Base-by-base conservation (phyloP, 1,140 invertebrate species). In the Euura lappo region DNA sequence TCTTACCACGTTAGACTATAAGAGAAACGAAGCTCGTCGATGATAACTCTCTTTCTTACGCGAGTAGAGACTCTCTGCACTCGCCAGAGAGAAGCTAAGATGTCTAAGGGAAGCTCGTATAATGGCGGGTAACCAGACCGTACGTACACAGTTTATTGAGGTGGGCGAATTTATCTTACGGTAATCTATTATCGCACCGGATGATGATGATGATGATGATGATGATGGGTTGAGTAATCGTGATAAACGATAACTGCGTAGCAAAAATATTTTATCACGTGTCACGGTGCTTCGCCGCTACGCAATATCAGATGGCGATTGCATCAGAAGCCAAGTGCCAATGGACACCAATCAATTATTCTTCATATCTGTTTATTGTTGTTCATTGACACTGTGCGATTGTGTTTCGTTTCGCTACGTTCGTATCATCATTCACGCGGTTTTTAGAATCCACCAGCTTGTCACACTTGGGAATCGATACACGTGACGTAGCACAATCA, bases 331-430 rank as follows among this genome's bases (percentile, higher is more conserved):
- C 51, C 51, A 60, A 60, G 51, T 60, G 51, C 51, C 51, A 60
- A 60, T 60, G 51, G 51, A 60, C 51, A 60, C 51, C 51, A 60
- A 60, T 60, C 51, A 60, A 60, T 60, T 60, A 60, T 60, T 60
- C 51, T 60, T 60, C 51, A 60, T 60, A 60, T 60, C 51, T 60
- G 51, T 60, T 60, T 60, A 60, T 60, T 60, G 51, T 60, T 60
- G 51, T 60, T 60, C 51, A 60, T 60, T 60, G 51, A 60, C 51
- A 11, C 51, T 60, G 51, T n/a, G 28, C 51, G 51, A n/a, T n/a
- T 60, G 6, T 28, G 28, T 60, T n/a, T 8, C 51, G 5, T 60
- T 60, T 28, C 28, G 28, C 28, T 28, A 28, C 28, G 28, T 28
- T 0, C 28, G 28, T 28, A 28, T 28, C 28, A 28, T 28, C 28